Evolutionary conservation across 2,113 vertebrate genomes (phyloP).

Genomic region (Helogale parvula): DNA sequence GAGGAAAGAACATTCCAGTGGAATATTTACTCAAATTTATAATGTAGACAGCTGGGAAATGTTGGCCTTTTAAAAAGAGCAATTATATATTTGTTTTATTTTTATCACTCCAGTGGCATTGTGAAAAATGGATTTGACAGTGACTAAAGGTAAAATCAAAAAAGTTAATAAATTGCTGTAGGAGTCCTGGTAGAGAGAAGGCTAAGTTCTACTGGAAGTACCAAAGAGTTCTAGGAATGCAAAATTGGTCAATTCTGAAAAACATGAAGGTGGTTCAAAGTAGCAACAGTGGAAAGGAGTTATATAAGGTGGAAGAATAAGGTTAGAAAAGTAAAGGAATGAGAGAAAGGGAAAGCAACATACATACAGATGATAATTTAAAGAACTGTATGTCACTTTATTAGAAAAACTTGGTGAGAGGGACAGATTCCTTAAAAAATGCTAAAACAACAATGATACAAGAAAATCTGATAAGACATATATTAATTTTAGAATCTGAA

Average conservation of each 20-base stretch:
- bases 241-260: neutral
- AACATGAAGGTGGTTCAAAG: neutral
- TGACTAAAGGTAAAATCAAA: neutral
- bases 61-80: neutral
- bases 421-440: neutral
- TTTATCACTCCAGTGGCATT: neutral
- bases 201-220: neutral
- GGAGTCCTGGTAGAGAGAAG: neutral
- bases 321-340: neutral
- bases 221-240: neutral
- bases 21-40: neutral
- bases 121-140: neutral
- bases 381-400: neutral
- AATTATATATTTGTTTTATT: neutral
- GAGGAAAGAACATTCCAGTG: neutral
- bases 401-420: neutral
- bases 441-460: neutral
- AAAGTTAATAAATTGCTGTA: neutral
- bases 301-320: neutral
- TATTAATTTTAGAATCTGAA: neutral
- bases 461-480: neutral
- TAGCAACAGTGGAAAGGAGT: neutral
- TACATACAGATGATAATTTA: neutral
- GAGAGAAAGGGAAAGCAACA: neutral
- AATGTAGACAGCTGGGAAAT: neutral